Percentiles rank a stretch among this genome's conserved stretches.
These are phyloP conservation scores for Sigmodon hispidus DNA, from an alignment of 2,113 vertebrate genomes.

Conservation along the genomic window DNA sequence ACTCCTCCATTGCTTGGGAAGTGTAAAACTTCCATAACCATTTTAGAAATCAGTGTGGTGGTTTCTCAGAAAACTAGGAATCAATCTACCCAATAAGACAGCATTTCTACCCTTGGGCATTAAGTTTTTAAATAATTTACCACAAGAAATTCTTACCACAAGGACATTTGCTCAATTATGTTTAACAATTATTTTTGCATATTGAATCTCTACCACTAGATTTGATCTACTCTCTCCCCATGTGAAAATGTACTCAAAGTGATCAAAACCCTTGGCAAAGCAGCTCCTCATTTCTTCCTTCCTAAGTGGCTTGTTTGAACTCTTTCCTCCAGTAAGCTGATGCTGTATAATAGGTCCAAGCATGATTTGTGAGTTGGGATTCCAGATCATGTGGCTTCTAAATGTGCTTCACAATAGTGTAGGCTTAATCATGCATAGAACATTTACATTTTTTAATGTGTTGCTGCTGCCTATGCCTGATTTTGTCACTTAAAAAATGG, in stretches of 20 bases:
- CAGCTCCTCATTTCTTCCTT: background rate
- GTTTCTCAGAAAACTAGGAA: no score
- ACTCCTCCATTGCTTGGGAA: no score
- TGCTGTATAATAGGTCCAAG: background rate
- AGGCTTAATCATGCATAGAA: background rate
- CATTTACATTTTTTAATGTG: background rate
- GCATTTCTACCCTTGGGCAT: no score
- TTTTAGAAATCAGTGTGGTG: no score
- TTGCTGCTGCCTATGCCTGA: background rate
- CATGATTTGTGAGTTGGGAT: background rate
- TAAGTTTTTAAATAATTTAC: no score
- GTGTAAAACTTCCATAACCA: no score
- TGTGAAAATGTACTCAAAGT: background rate
- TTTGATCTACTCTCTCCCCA: background rate
- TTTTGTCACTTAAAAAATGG: background rate
- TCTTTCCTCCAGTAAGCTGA: background rate
- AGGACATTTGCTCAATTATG: no score
- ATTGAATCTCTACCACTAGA: background rate
- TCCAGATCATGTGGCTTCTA: background rate
- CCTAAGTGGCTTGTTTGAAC: background rate
- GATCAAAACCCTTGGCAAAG: background rate
- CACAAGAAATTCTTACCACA: no score
- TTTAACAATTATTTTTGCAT: background rate
- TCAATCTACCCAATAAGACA: no score
- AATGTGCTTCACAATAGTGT: background rate